Base-by-base conservation (phyloP, 2,888 invertebrate genomes). In the Empis livida region DNA sequence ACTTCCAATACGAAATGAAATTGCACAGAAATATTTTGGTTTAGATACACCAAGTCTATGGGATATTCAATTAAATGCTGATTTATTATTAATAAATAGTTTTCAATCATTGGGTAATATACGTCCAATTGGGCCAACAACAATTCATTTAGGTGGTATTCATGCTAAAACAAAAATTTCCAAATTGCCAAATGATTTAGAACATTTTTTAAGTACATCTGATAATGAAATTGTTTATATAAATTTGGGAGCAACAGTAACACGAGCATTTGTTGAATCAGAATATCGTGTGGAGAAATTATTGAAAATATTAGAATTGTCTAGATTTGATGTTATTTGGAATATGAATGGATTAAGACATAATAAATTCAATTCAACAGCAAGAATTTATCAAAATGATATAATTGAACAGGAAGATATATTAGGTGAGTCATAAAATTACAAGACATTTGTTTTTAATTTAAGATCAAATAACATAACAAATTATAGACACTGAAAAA, bases 121-220 rank as follows among this genome's bases (percentile, higher is more conserved):
- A 11, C 54, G 59, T 23, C 57, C 59, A 45, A 52, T 53, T 45
- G 55, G 54, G 11, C 56, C 57, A 9, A 56, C 57, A 2, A 59
- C 59, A 41, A 47, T 59, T 11, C 55, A 56, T 38, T 50, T 59
- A 43, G 59, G 59, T 47, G 59, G 59, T 14, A 55, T 59, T 37
- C 59, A 59, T 55, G 53, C 54, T 11, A 53, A 54, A 49, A 44
- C 48, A 31, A 11, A 17, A 17, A 27, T 15, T 17, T 13, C 11
- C 17, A 17, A 17, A 17, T 44, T 58, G 38, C 49, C 56, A 20
- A 42, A 47, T 43, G 51, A 54, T 42, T 51, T 59, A 45, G 42
- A 54, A 42, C 20, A 55, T 41, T 59, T 57, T 43, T 50, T 59
- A 23, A 50, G 53, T 43, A 38, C 46, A 23, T 49, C 53, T 16